phyloP scores from a whole-genome alignment of 2,113 vertebrate species.

The Myotis lucifugus region DNA sequence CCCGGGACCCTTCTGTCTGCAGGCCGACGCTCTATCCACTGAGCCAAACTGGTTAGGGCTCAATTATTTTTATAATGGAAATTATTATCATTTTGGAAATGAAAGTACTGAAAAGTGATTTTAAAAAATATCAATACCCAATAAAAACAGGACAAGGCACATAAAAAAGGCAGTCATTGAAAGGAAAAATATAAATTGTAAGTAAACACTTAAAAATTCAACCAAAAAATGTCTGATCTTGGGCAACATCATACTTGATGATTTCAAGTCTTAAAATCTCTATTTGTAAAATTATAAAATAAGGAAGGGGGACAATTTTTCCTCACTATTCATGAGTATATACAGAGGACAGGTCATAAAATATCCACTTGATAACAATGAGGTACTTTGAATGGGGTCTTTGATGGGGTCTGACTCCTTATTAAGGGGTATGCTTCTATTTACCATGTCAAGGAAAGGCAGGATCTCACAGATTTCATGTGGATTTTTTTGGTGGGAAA shows the following conservation, averaged over 20 bases:
- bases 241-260: background rate
- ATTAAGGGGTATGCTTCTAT: background rate
- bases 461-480: background rate
- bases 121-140: background rate
- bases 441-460: background rate
- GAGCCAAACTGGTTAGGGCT: background rate
- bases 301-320: background rate
- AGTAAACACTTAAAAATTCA: background rate
- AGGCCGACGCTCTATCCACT: too few species aligned
- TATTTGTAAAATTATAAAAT: conserved; percentile 14
- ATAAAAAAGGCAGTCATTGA: conserved; percentile 14
- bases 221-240: background rate
- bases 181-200: conserved; percentile 23
- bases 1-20: too few species aligned
- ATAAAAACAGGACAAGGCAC: background rate
- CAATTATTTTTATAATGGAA: conserved; percentile 4
- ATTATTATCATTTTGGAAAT: background rate
- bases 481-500: background rate
- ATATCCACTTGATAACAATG: background rate
- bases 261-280: background rate
- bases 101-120: background rate
- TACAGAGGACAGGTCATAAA: background rate
- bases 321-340: background rate
- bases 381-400: background rate
- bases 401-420: background rate